phyloP scores from a whole-genome alignment of 2,797 vertebrate species.

The Tamandua tetradactyla region DNA sequence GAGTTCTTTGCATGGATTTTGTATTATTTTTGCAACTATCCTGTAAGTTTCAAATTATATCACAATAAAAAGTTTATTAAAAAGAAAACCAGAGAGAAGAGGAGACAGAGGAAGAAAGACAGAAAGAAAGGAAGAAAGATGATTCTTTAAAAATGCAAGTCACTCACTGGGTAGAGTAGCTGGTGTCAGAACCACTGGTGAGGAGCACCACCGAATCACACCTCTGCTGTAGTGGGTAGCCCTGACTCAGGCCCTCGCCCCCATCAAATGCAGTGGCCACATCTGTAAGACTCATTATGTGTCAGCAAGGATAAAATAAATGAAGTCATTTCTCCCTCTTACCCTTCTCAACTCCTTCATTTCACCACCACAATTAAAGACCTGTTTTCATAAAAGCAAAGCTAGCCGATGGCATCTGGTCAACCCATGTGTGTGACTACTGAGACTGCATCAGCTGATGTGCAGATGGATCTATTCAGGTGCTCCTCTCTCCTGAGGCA shows the following conservation, averaged over 20 bases:
- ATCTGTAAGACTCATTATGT: not conserved
- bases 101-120: too few species aligned
- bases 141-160: not conserved
- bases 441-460: not conserved
- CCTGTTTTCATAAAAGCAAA: not conserved
- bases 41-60: too few species aligned
- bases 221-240: not conserved
- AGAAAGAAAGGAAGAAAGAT: not conserved
- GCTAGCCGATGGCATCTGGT: not conserved
- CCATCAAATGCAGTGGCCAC: not conserved
- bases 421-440: not conserved
- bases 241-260: not conserved
- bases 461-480: not conserved
- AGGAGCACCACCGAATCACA: not conserved
- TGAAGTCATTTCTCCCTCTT: not conserved
- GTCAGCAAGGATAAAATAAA: not conserved
- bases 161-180: not conserved
- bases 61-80: too few species aligned
- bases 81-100: too few species aligned
- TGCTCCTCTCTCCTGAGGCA: not conserved
- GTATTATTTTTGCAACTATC: too few species aligned
- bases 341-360: not conserved
- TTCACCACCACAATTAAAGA: not conserved
- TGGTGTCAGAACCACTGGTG: not conserved
- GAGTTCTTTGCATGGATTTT: too few species aligned